Base-by-base conservation (phyloP, 2,888 invertebrate species). In the Lycophotia porphyrea region DNA sequence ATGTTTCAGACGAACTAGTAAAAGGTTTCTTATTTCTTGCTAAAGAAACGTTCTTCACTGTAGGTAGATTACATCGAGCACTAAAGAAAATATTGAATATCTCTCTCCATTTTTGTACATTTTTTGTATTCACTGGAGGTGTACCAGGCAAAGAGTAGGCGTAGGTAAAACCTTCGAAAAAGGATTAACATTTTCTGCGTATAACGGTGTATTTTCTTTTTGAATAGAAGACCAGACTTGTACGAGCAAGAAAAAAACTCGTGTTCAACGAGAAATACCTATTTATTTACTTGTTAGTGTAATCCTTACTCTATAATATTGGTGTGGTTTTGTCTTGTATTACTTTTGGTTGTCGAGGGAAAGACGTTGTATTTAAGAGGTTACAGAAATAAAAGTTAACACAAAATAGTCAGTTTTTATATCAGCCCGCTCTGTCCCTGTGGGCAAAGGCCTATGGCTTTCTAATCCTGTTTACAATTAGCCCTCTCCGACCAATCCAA, bases 81-180 rank as follows among this genome's bases (percentile, higher is more conserved):
- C 70, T 84, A 72, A 70, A 84, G 82, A 81, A 84, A 76, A 84
- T 82, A 76, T 81, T 81, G 72, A 66, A 85, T 84, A 81, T 71
- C 63, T 70, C 69, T 64, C 66, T 63, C 39, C 72, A 42, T 72
- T 80, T 84, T 60, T 72, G 58, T 83, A 49, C 11, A 55, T 52
- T 70, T 83, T 66, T 72, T 84, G 60, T 80, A 71, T 75, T 69
- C 49, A 58, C 42, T 71, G 49, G 81, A 75, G 58, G 24, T 69
- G 74, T 84, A 84, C 34, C 27, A 34, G 64, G 61, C 66, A 70
- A 18, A 55, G 42, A 31, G 55, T 36, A 71, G 69, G 69, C 44
- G 67, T 55, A 49, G 31, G 68, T n/a, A 73, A 58, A 72, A 61
- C 71, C 34, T 67, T 63, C 15, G 27, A 44, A 42, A 72, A 74